Evolutionary conservation across 2,888 invertebrate species (phyloP).

Genomic region (Dasypolia templi): DNA sequence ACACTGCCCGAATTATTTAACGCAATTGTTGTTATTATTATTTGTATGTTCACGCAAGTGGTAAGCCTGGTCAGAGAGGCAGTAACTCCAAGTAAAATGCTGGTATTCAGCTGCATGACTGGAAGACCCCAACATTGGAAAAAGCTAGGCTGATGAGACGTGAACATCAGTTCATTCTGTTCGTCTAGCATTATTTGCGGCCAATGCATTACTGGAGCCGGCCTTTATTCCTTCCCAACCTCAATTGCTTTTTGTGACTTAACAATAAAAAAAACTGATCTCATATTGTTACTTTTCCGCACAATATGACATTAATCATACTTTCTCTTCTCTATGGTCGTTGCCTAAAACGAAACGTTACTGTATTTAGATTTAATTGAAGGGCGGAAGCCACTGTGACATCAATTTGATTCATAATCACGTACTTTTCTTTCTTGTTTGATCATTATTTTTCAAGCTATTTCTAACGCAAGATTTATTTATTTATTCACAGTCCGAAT

Average conservation of each 20-base stretch:
- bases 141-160: too few relatives aligned
- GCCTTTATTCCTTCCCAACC: background rate
- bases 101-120: too few relatives aligned
- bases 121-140: too few relatives aligned
- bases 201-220: background rate
- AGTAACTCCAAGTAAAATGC: too few relatives aligned
- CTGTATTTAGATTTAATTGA: background rate
- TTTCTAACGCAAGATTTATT: background rate
- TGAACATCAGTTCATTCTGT: too few relatives aligned
- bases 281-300: background rate
- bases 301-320: constrained; percentile 11
- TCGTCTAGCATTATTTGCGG: background rate
- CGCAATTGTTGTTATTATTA: constrained; percentile 12
- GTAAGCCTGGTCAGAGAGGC: too few relatives aligned
- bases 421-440: background rate
- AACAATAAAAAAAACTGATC: background rate
- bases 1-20: constrained; percentile 18
- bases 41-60: background rate
- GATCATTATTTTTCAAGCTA: too few relatives aligned
- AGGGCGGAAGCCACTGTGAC: background rate
- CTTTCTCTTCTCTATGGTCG: constrained; percentile 44
- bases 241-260: background rate
- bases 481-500: background rate
- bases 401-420: background rate
- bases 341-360: constrained; percentile 37